These are phyloP conservation scores for Malurus leucopterus DNA, from an alignment of 2,797 vertebrate genomes.

Conservation along the genomic window DNA sequence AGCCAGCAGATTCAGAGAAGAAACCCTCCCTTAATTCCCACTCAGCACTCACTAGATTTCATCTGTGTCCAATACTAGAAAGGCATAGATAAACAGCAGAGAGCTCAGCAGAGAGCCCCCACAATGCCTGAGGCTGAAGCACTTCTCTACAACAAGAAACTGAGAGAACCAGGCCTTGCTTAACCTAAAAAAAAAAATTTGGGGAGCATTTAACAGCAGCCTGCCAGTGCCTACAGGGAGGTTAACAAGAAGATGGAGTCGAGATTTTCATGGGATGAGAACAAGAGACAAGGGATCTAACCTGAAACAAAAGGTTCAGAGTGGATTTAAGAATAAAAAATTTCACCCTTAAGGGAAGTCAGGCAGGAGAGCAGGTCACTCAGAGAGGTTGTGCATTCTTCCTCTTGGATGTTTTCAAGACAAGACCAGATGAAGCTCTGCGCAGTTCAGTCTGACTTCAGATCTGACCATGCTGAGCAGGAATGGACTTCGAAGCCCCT, in stretches of 20 bases:
- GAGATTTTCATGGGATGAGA: not conserved
- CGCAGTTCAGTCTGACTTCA: not conserved
- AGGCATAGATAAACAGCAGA: not conserved
- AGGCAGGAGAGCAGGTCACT: not conserved
- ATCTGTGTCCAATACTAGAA: not conserved
- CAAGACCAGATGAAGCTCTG: not conserved
- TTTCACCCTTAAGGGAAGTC: not conserved
- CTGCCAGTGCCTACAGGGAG: not conserved
- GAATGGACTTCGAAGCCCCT: not conserved
- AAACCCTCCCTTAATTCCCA: not conserved
- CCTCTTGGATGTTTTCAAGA: not conserved
- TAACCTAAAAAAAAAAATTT: not conserved
- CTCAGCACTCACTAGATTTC: not conserved
- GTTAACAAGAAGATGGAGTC: not conserved
- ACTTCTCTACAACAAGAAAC: not conserved
- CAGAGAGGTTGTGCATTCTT: not conserved
- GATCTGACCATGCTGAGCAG: not conserved
- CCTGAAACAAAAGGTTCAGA: not conserved
- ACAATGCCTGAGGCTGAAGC: rapidly evolving
- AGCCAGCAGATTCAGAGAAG: not conserved
- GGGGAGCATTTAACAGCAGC: not conserved
- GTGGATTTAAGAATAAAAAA: not conserved
- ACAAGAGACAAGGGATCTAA: not conserved
- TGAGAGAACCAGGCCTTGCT: not conserved
- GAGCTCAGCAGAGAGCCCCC: not conserved